These are phyloP conservation scores for Lottia gigantea DNA, from an alignment of 2,888 invertebrate genomes.

Conservation along the genomic window DNA sequence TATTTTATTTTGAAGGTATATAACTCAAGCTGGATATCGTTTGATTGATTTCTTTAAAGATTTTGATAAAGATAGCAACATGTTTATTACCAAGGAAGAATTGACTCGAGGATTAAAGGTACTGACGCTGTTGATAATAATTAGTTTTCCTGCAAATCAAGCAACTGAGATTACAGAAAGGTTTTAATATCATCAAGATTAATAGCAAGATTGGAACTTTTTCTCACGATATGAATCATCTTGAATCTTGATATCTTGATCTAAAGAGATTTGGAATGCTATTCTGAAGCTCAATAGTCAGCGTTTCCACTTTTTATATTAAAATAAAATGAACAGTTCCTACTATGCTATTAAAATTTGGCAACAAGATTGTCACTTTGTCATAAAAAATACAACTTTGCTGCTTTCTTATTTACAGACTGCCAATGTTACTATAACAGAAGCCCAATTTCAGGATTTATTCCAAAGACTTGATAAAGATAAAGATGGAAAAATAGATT, in stretches of 20 bases:
- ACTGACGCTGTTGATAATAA: neutral
- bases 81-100: conserved; percentile 50
- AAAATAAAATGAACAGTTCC: too few relatives aligned
- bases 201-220: too few relatives aligned
- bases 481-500: conserved; percentile 56
- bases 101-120: conserved; percentile 55
- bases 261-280: too few relatives aligned
- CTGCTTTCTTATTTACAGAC: conserved; percentile 31
- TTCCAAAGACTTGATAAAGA: conserved; percentile 51
- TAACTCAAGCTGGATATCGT: conserved; percentile 49
- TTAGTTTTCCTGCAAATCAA: too few relatives aligned
- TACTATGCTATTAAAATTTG: neutral
- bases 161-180: too few relatives aligned
- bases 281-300: too few relatives aligned
- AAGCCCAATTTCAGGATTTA: conserved; percentile 47
- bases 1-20: conserved; percentile 26
- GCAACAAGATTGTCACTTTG: neutral
- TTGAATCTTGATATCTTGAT: too few relatives aligned
- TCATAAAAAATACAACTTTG: neutral
- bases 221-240: too few relatives aligned
- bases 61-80: conserved; percentile 61
- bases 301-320: too few relatives aligned
- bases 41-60: conserved; percentile 61
- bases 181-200: too few relatives aligned
- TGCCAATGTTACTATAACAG: conserved; percentile 45